Evolutionary conservation across 2,888 invertebrate species (phyloP).

Genomic region (Lithophane socia): DNA sequence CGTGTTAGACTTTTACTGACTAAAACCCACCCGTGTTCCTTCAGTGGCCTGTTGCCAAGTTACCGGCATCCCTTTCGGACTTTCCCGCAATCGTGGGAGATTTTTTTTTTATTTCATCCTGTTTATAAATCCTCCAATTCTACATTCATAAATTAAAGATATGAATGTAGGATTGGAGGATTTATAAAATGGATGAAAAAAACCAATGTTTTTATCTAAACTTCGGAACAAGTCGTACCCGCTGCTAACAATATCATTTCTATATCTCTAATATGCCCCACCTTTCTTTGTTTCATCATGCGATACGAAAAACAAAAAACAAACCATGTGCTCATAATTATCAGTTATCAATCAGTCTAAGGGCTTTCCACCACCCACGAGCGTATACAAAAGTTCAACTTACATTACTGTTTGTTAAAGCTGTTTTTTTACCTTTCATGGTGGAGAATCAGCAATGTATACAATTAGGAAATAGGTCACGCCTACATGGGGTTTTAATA

Average conservation of each 20-base stretch:
- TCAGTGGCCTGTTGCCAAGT: too few species aligned
- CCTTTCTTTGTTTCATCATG: conserved; percentile 47
- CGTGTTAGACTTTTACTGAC: too few species aligned
- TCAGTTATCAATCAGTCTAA: conserved; percentile 65
- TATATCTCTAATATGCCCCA: conserved; percentile 39
- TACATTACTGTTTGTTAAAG: conserved; percentile 33
- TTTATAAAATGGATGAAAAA: background rate
- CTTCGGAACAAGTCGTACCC: background rate
- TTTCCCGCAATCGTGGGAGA: too few species aligned
- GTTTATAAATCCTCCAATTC: too few species aligned
- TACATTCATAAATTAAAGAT: too few species aligned
- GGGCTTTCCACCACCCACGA: conserved; percentile 57
- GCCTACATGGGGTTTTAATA: conserved; percentile 73
- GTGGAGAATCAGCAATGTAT: conserved; percentile 23
- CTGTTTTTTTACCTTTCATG: too few species aligned
- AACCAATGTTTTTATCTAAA: background rate
- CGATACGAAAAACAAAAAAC: conserved; percentile 48
- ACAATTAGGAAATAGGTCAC: conserved; percentile 62
- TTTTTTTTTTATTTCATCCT: too few species aligned
- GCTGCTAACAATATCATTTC: background rate
- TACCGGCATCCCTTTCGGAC: too few species aligned
- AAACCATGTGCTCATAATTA: conserved; percentile 40
- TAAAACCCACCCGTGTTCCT: too few species aligned
- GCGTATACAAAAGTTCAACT: conserved; percentile 5
- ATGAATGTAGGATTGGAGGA: too few species aligned